Evolutionary conservation across 2,797 vertebrate species (phyloP).

Genomic region (Falco berigora): DNA sequence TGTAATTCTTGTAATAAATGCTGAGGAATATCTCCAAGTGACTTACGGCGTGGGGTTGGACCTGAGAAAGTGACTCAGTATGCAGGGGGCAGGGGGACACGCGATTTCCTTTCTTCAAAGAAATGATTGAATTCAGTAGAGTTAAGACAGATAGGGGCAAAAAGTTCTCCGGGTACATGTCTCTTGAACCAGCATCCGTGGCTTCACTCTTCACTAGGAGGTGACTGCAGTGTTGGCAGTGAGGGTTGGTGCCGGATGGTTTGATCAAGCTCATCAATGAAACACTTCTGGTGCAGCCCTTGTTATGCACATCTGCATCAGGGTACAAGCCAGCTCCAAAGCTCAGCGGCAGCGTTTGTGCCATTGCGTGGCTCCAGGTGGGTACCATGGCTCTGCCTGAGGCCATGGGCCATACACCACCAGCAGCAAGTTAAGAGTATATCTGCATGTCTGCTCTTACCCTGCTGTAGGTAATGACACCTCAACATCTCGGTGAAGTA

Average conservation of each 20-base stretch:
- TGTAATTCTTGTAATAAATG: not conserved
- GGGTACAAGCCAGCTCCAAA: not conserved
- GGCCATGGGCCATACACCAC: not conserved
- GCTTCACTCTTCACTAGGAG: not conserved
- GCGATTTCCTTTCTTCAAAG: not conserved
- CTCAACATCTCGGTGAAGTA: not conserved
- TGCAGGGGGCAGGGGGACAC: not conserved
- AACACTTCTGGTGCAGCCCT: not conserved
- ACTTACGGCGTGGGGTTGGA: not conserved
- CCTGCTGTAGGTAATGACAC: fast-evolving
- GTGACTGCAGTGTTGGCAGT: not conserved
- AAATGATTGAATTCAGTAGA: not conserved
- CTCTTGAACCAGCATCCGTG: not conserved
- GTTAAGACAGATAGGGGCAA: not conserved
- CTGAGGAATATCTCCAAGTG: not conserved
- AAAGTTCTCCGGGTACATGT: not conserved
- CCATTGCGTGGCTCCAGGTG: not conserved
- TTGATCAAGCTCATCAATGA: not conserved
- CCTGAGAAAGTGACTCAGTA: not conserved
- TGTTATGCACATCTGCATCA: too few relatives aligned
- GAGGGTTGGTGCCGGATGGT: too few relatives aligned
- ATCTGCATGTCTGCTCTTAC: not conserved
- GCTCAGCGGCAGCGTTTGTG: not conserved
- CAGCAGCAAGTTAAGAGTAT: not conserved
- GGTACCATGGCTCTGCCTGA: not conserved